Evolutionary conservation across 1,140 invertebrate genomes (phyloP).

Genomic region (Drosophila obscura): DNA sequence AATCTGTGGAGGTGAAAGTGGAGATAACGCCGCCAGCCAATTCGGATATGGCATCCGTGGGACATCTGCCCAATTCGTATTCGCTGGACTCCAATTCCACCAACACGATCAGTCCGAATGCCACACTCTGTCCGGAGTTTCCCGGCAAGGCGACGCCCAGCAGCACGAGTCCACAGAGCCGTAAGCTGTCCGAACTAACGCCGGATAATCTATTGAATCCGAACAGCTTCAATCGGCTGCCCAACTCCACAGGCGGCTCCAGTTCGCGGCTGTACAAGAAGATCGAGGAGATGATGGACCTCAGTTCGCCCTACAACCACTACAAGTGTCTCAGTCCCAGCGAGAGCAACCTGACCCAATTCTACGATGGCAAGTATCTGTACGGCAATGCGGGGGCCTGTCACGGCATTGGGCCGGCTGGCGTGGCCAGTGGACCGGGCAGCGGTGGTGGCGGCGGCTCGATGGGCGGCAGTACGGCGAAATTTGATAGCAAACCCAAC

Average conservation of each 20-base stretch:
- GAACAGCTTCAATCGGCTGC: constrained; percentile 77
- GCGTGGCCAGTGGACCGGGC: constrained; percentile 26
- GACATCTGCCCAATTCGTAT: constrained; percentile 76
- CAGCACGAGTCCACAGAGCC: constrained; percentile 68
- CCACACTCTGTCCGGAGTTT: constrained; percentile 76
- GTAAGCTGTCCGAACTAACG: constrained; percentile 78
- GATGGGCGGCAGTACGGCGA: constrained; percentile 43
- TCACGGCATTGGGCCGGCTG: not conserved
- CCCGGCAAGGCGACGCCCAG: constrained; percentile 68
- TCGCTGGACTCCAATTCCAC: constrained; percentile 81
- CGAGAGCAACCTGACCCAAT: constrained; percentile 85
- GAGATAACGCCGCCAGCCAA: constrained; percentile 81
- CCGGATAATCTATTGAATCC: constrained; percentile 78
- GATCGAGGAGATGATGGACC: constrained; percentile 85
- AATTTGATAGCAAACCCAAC: constrained; percentile 74
- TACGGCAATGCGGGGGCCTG: constrained; percentile 47
- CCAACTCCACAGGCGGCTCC: constrained; percentile 73
- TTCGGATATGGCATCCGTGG: constrained; percentile 58
- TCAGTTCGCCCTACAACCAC: constrained; percentile 89
- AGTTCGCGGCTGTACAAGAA: constrained; percentile 81
- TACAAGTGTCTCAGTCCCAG: constrained; percentile 90
- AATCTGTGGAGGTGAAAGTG: constrained; percentile 81
- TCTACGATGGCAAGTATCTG: constrained; percentile 81
- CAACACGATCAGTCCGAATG: constrained; percentile 77
- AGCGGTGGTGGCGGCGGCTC: constrained; percentile 34